Base-by-base conservation (phyloP, 2,797 vertebrate genomes). In the Margarornis squamiger region DNA sequence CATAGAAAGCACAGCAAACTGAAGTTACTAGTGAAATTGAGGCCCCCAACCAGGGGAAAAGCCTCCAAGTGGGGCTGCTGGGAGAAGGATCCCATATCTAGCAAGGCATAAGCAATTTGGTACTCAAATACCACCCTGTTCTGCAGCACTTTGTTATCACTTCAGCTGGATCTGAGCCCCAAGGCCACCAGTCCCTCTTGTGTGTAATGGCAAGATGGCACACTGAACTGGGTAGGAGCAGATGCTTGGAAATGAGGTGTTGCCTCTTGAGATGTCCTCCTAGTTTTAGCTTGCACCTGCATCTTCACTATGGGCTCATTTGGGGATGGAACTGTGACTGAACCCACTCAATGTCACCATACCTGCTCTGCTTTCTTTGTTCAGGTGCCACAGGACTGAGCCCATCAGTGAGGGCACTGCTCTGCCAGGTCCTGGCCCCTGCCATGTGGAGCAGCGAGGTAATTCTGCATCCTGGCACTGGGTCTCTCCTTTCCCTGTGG, bases 11-110 rank as follows among this genome's bases (percentile, higher is more conserved):
- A 34, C 34, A 46, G 48, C 21, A 84, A 63, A 78, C 8, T 46
- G 39, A 77, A 86, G 14, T 10, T 18, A 3, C 49, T 26, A 41
- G 14, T 5, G 3, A 23, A 75, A 22, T 4, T 0, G 0, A 68
- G 66, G 16, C 2, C 16, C 16, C 16, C 16, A 45, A 10, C 2
- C 10, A 61, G 16, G 7, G 15, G 2, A 74, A 83, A 75, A 65
- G 6, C 10, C 8, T 87, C 39, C 17, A 46, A 74, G 8, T 43
- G 59, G 26, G 45, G 18, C 36, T 88, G 19, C 10, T 66, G 39
- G 70, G 68, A 90, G 68, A 70, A 70, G 21, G 24, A 58, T 58
- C 57, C 30, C 27, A 2, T 55, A 52, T 36, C 48, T n/a, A 63
- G 8, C 48, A 86, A 80, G 17, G 24, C n/a, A 23, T 30, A 52